A percentile compares a stretch with the other conserved stretches of the same genome.
phyloP scores from a whole-genome alignment of 2,888 invertebrate species.

The Ectemnius continuus region DNA sequence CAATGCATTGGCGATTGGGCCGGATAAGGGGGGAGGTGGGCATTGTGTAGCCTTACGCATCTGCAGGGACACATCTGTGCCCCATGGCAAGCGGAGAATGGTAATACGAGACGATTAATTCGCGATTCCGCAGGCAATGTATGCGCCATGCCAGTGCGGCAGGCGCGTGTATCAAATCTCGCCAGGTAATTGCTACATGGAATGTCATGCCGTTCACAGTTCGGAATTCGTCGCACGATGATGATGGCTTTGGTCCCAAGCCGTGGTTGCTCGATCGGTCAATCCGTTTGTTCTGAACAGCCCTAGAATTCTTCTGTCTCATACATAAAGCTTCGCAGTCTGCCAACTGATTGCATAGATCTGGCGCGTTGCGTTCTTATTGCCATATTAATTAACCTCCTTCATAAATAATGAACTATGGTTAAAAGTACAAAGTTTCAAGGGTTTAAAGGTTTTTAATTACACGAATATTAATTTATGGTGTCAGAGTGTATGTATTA shows the following conservation, averaged over 20 bases:
- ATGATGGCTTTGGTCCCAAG: not conserved
- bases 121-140: constrained; percentile 52
- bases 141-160: constrained; percentile 30
- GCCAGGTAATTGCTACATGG: constrained; percentile 29
- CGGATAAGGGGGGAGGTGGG: not conserved
- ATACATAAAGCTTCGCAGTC: too few relatives aligned
- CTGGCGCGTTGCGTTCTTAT: too few relatives aligned
- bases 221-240: constrained; percentile 10
- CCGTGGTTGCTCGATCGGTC: too few relatives aligned
- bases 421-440: too few relatives aligned
- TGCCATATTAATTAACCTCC: too few relatives aligned
- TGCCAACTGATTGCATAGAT: too few relatives aligned
- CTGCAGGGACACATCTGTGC: constrained; percentile 38
- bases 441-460: too few relatives aligned
- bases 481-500: too few relatives aligned
- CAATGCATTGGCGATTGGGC: constrained; percentile 13
- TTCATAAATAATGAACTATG: too few relatives aligned
- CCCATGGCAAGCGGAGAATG: constrained; percentile 33
- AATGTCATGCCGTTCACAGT: constrained; percentile 28
- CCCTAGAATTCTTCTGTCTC: too few relatives aligned
- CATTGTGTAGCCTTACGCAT: constrained; percentile 24
- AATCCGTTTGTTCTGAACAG: too few relatives aligned
- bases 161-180: constrained; percentile 52
- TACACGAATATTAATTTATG: too few relatives aligned
- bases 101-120: constrained; percentile 58